These are phyloP conservation scores for Oryzias javanicus DNA, from an alignment of 2,113 vertebrate genomes.

Conservation along the genomic window DNA sequence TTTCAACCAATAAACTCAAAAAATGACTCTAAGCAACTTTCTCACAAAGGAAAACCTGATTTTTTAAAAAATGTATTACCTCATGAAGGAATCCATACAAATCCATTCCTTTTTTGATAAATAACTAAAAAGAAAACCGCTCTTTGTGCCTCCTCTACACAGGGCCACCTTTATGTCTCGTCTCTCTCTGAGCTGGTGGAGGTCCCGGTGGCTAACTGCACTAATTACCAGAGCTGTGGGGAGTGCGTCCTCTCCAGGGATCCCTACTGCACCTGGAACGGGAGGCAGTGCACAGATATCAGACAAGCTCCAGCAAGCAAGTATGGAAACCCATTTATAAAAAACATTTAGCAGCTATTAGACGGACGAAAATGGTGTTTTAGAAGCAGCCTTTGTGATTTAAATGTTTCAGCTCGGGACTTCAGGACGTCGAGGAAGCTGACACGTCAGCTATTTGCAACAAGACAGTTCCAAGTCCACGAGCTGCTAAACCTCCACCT, in stretches of 20 bases:
- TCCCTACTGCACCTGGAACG: constrained; percentile 91
- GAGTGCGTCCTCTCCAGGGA: constrained; percentile 93
- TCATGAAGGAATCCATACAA: background rate
- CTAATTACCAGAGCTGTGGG: constrained; percentile 89
- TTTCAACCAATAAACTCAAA: constrained; percentile 5
- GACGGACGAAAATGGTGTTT: background rate
- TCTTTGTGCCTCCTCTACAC: constrained; percentile 35
- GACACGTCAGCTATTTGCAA: constrained; percentile 73
- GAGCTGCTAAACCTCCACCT: constrained; percentile 50
- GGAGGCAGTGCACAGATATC: constrained; percentile 74
- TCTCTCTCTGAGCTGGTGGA: constrained; percentile 83
- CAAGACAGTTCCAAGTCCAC: constrained; percentile 42
- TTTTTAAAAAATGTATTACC: no score
- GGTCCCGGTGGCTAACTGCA: constrained; percentile 91
- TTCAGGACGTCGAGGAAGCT: constrained; percentile 85
- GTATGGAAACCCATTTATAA: constrained; percentile 44
- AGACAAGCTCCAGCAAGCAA: constrained; percentile 56
- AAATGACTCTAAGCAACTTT: constrained; percentile 46
- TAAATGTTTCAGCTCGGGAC: constrained; percentile 74
- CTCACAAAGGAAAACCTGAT: constrained; percentile 28
- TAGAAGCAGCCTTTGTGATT: constrained; percentile 8
- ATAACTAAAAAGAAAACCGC: constrained; percentile 2
- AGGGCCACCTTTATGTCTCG: constrained; percentile 87
- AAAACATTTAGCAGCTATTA: constrained; percentile 4
- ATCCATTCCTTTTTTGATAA: background rate